Conservation (phyloP, 2,113 vertebrate genomes). For the Pterocles gutturalis region DNA sequence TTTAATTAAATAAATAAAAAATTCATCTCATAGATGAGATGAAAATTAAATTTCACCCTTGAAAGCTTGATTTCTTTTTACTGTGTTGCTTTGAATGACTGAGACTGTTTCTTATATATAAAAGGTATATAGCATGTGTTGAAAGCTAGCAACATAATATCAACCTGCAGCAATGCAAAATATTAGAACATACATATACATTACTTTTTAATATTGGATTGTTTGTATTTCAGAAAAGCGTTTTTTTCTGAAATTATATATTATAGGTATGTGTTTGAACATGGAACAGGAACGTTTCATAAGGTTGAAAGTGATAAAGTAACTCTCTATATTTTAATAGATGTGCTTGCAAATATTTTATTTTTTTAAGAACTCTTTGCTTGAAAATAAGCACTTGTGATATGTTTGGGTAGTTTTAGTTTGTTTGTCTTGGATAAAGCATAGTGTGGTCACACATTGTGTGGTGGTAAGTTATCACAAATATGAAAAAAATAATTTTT, state of each 20-base stretch:
- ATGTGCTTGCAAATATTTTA: background rate
- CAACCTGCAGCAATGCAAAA: background rate
- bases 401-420: background rate
- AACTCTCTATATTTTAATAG: background rate
- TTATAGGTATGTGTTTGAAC: background rate
- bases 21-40: background rate
- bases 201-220: background rate
- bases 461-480: background rate
- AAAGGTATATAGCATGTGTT: background rate
- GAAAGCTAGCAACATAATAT: background rate
- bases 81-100: background rate
- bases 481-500: background rate
- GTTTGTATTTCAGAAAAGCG: background rate
- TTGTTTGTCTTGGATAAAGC: background rate
- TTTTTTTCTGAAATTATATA: background rate
- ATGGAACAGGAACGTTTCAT: background rate
- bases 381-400: background rate
- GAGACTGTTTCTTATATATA: background rate
- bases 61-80: background rate
- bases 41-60: background rate
- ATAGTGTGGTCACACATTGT: background rate
- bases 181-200: background rate
- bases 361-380: background rate
- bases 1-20: too few relatives aligned
- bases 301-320: background rate